Base-by-base conservation (phyloP, 2,113 vertebrate species). In the Phyllostomus hastatus region DNA sequence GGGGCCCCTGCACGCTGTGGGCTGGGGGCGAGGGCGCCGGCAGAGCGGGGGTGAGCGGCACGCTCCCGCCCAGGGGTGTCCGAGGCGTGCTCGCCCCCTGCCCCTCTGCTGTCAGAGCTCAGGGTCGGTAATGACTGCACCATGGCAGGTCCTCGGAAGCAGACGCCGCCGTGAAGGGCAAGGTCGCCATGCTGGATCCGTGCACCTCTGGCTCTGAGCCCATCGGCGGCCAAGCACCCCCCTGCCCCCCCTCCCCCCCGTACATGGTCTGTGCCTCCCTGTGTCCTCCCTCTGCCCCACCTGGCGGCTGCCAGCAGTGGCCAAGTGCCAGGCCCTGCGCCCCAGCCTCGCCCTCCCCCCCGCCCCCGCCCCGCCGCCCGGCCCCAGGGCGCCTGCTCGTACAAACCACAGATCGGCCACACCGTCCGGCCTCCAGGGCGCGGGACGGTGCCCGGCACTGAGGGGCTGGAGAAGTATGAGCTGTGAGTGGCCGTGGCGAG, bases 1-100 rank as follows among this genome's bases (percentile, higher is more conserved):
- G 28, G 3, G 8, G 31, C 8, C n/a, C 5, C 2, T 3, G 1
- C 17, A 0, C 4, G 10, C 41, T 0, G 20, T 31, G 3, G 2
- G 2, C 41, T 19, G 4, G 6, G 11, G 50, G 28, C 14, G 50
- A 12, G 46, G 46, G 7, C 26, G 35, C 17, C 15, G 4, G 35
- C 3, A 1, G 4, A 41, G 24, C 2, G 17, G 22, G 38, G 41
- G 5, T 26, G 11, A 26, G 38, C 14, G 69, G 38, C 69, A 41
- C 5, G 35, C 35, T 72, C 69, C 38, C 35, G 22, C 41, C 38
- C 35, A 70, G 38, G 22, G 41, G 38, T 28, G 70, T 43, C 70
- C 22, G 24, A 26, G 24, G 38, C 28, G 4, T 52, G 19, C 19
- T 33, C 0, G 28, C 48, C 41, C 12, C 48, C 41, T 48, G 72